A percentile compares a stretch with the other conserved stretches of the same genome.
These are phyloP conservation scores for Poeciliopsis presidionis DNA, from an alignment of 2,797 vertebrate species.

Conservation along the genomic window DNA sequence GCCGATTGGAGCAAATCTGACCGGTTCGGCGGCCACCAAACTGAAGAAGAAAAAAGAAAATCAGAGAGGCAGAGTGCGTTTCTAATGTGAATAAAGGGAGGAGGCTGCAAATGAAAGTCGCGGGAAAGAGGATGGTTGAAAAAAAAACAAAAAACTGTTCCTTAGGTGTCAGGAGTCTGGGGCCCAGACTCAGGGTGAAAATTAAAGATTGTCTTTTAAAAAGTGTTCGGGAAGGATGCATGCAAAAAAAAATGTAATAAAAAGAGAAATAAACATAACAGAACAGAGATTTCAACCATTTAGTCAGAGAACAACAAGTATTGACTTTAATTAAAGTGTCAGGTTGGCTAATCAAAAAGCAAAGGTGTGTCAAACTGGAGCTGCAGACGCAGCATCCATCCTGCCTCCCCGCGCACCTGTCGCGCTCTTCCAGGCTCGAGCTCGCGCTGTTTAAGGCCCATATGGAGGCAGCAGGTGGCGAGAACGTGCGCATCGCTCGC, in stretches of 20 bases:
- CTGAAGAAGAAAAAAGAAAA: slow-evolving; percentile 40
- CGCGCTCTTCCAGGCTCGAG: slow-evolving; percentile 30
- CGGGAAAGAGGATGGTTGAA: slow-evolving; percentile 31
- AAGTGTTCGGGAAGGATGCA: neutral
- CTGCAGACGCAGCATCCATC: neutral
- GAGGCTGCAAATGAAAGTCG: slow-evolving; percentile 29
- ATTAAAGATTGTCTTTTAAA: neutral
- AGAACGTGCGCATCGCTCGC: slow-evolving; percentile 56
- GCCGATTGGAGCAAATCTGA: slow-evolving; percentile 54
- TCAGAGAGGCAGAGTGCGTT: slow-evolving; percentile 55
- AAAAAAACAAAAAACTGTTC: no score
- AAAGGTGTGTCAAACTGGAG: neutral
- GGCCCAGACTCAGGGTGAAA: neutral
- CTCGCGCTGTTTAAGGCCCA: slow-evolving; percentile 50
- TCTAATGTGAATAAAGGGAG: slow-evolving; percentile 61
- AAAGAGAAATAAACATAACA: neutral
- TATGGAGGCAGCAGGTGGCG: slow-evolving; percentile 78
- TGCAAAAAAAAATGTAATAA: neutral
- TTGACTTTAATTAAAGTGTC: neutral
- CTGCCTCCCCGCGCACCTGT: slow-evolving; percentile 46
- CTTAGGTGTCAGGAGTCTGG: neutral
- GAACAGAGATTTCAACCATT: neutral
- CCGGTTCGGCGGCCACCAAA: slow-evolving; percentile 73
- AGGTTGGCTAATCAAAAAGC: neutral
- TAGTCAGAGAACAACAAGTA: neutral